Base-by-base conservation (phyloP, 64 coral and sea anemone genomes). In the Actinia tenebrosa region DNA sequence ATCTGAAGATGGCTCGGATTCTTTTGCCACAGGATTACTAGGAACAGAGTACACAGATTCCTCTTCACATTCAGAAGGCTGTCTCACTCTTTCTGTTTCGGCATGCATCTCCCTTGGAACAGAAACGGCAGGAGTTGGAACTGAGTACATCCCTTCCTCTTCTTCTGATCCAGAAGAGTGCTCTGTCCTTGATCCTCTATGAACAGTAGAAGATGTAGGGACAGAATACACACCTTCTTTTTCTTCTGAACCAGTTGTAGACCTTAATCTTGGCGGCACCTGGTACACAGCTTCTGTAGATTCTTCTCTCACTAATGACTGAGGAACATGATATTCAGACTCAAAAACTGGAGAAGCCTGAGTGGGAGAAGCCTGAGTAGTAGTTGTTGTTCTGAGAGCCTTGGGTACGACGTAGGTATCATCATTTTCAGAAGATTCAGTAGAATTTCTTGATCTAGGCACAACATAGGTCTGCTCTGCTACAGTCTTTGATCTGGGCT, bases 321-420 rank as follows among this genome's bases (percentile, higher is more conserved):
- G 19, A 20, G 79, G 79, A 53, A 81, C 79, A 23, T 81, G 79
- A 81, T 81, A 81, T 81, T 81, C 79, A 3, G 79, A 50, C 44
- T 50, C 79, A 52, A 26, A 81, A 44, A 79, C 16, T 15, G 77
- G 77, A 81, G 44, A 37, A 15, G 17, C 18, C 15, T 81, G 16
- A 81, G 44, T 22, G 3, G 50, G 44, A 81, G 79, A 81, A 11
- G 44, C 18, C 15, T 81, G 16, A 81, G 44, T 22, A 5, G 50
- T 16, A 81, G 79, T 53, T 1, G 44, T 79, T 20, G 43, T 19
- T 81, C 42, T 45, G 79, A 81, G 9, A 50, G 79, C 7, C 22
- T 52, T 81, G 16, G 79, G 79, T n/a, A 53, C 50, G 8, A 81
- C 79, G 22, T 81, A 81, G 0, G 50, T 45, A 9, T 81, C 79